Conservation (phyloP, 2,888 invertebrate genomes). For the Druceiella hillmani region DNA sequence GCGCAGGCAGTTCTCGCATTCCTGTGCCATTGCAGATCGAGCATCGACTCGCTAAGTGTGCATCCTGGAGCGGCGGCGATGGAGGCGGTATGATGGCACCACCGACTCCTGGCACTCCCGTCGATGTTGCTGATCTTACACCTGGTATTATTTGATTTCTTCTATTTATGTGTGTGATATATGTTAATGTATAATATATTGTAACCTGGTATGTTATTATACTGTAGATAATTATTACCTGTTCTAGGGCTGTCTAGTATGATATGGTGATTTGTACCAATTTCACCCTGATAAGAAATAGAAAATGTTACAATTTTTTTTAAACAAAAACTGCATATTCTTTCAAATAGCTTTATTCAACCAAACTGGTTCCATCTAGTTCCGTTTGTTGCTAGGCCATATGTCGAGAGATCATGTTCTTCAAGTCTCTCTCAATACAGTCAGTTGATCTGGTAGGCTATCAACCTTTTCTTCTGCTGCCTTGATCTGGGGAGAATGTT, state of each 20-base stretch:
- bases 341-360: too few relatives aligned
- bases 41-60: conserved; percentile 61
- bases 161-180: background rate
- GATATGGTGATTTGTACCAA: background rate
- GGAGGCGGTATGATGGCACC: conserved; percentile 28
- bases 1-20: conserved; percentile 54
- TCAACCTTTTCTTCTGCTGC: too few relatives aligned
- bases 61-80: conserved; percentile 62
- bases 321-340: too few relatives aligned
- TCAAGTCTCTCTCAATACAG: too few relatives aligned
- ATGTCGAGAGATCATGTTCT: too few relatives aligned
- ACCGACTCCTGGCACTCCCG: conserved; percentile 29
- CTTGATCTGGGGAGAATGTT: too few relatives aligned
- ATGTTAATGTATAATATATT: conserved; percentile 7
- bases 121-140: conserved; percentile 46
- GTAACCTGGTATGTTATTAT: conserved; percentile 1
- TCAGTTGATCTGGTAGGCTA: too few relatives aligned
- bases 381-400: too few relatives aligned
- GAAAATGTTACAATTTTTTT: too few relatives aligned
- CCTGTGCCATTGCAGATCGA: conserved; percentile 54
- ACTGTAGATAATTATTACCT: background rate
- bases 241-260: background rate
- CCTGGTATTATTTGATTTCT: conserved; percentile 42
- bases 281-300: too few relatives aligned
- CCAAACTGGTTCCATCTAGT: too few relatives aligned